Base-by-base conservation (phyloP, 2,113 vertebrate genomes). In the Echinops telfairi region DNA sequence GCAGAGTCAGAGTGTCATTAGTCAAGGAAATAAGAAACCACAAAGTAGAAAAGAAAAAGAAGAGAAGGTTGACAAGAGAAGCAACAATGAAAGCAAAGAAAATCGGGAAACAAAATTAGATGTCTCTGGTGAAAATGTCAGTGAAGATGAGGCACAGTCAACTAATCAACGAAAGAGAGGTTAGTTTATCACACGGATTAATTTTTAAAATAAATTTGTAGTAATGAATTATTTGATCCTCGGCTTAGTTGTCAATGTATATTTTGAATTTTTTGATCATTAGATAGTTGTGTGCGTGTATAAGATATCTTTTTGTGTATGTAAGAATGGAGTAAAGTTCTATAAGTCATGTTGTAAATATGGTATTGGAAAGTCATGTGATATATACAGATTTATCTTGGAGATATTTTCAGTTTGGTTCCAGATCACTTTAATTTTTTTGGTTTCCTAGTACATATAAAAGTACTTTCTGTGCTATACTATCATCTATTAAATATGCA, bases 51-150 rank as follows among this genome's bases (percentile, higher is more conserved):
- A 98, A 94, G 99, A 99, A 81, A 98, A 98, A 97, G 98, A 98
- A 89, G 98, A 97, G 84, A 97, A 98, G 96, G 96, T 97, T 38
- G 99, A 99, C 97, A 98, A 97, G 97, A 98, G 97, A 98, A 98
- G 97, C 70, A 98, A 97, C 83, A 98, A 97, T 31, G 99, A 99
- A 95, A 99, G 98, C 97, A 99, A 99, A 96, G 99, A 99, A 97
- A 99, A 98, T 97, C 97, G 91, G 0, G 98, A 99, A 96, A 96
- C 98, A 64, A 98, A 98, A 93, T 78, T 96, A 73, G 94, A 98
- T 98, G 95, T 97, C 58, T 96, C 94, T 4, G 96, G 97, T 78
- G 98, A 98, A 93, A 97, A 96, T 11, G 97, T 98, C 64, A 97
- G 94, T 0, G 98, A 98, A 47, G 98, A 98, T 79, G 99, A 99